Base-by-base conservation (phyloP, 2,797 vertebrate species). In the Sphenopsis melanotis region DNA sequence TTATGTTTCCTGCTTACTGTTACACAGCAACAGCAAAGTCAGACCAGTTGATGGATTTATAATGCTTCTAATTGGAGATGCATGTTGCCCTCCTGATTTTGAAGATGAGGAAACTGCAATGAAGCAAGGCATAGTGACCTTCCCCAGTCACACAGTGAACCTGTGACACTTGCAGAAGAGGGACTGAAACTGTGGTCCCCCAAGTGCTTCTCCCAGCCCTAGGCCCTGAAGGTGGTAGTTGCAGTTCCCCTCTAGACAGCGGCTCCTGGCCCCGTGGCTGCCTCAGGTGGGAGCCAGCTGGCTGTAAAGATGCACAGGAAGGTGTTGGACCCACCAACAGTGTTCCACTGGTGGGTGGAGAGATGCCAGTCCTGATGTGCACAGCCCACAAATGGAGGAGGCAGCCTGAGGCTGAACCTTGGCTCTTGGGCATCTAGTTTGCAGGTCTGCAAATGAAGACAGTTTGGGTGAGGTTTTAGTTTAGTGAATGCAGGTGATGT, bases 251-350 rank as follows among this genome's bases (percentile, higher is more conserved):
- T 49, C 9, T 27, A 7, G 50, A 8, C 0, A 0, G 17, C 2
- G 2, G 46, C 39, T 83, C 8, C 44, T 24, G 17, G 30, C 52
- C 2, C 9, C 30, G 12, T 0, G 0, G n/a, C 49, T 18, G 14
- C 39, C 13, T 5, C 42, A 44, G 46, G 37, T 1, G 0, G 71
- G 47, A 82, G 41, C 42, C 55, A 55, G 5, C 20, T 71, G 63
- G 18, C 60, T 57, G 24, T 22, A 27, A 34, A 20, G 0, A 0
- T 5, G 22, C 26, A 4, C 29, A 8, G 0, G 0, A 5, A 30
- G 36, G 10, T 21, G 6, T 12, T 61, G 69, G 34, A 42, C 12
- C 21, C 41, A 42, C 21, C 12, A 22, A 9, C 60, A 39, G 26
- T 4, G 6, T n/a, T 64, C 39, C 29, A 26, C 23, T 41, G 34